Base-by-base conservation (phyloP, 2,888 invertebrate species). In the Drosophila testacea region DNA sequence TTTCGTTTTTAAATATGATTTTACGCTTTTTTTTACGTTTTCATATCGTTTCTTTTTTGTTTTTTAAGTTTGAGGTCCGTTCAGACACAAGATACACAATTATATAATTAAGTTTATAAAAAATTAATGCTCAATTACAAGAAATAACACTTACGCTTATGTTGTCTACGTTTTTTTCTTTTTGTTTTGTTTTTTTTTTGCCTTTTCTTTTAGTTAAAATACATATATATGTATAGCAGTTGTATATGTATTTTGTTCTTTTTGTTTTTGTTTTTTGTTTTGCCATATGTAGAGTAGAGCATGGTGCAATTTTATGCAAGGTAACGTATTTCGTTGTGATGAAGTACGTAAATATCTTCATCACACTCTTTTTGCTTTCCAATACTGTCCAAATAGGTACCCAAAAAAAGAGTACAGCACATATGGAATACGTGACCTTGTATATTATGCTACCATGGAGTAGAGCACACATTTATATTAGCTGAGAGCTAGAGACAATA, bases 71-170 rank as follows among this genome's bases (percentile, higher is more conserved):
- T 79, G 89, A 88, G 89, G 89, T 84, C 80, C 87, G 89, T 89
- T 80, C 74, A 86, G 89, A 89, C 88, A 89, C 89, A 89, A 86
- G 84, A 81, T 89, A 89, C 86, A 86, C 86, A 88, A 86, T 79
- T 79, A 73, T 78, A 73, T 73, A 81, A 83, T 87, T 87, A 84
- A 69, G 66, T 75, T 72, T 78, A 69, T 82, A 82, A 79, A 84
- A 84, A 84, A 89, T 89, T 77, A 84, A 89, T 84, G 83, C 69
- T 89, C 89, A 83, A 87, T 89, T 90, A 77, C 78, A 84, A 90
- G 89, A 83, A 90, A 89, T 90, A 91, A 90, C 90, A 91, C 88
- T 88, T 91, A 91, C 78, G 84, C 89, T 81, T 85, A 90, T 73
- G 81, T 75, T 79, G 65, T 42, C 76, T 80, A 75, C 57, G 28